A percentile compares a stretch with the other conserved stretches of the same genome.
phyloP scores from a whole-genome alignment of 2,888 invertebrate species.

The Scrobipalpa costella region DNA sequence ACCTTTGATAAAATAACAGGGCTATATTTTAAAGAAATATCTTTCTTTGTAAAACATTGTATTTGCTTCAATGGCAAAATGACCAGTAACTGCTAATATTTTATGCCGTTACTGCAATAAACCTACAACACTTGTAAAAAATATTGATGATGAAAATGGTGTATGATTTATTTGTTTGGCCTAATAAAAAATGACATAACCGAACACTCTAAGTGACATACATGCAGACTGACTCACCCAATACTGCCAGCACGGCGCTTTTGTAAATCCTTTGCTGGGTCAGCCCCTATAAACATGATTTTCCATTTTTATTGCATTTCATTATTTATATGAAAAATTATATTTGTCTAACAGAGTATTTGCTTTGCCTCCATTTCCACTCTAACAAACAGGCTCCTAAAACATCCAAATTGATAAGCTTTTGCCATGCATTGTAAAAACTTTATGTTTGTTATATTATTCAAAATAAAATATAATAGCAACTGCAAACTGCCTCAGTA shows the following conservation, averaged over 20 bases:
- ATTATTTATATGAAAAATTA: conserved; percentile 2
- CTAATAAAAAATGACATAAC: conserved; percentile 8
- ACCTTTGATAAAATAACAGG: conserved; percentile 18
- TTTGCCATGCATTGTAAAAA: not conserved
- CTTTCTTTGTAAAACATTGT: not conserved
- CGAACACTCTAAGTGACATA: conserved; percentile 11
- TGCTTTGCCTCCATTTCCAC: not conserved
- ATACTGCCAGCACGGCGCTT: conserved; percentile 90
- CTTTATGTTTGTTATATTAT: not conserved
- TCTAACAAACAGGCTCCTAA: not conserved
- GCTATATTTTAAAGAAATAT: not conserved
- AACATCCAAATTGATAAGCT: not conserved
- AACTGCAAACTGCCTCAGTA: not conserved
- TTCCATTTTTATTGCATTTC: conserved; percentile 16
- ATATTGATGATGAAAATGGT: not conserved
- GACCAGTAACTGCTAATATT: not conserved
- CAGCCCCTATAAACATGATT: conserved; percentile 83
- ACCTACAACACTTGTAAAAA: not conserved
- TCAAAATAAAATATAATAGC: not conserved
- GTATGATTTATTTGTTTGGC: not conserved
- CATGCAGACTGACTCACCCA: conserved; percentile 82
- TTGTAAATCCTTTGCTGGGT: conserved; percentile 89
- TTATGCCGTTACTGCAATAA: not conserved
- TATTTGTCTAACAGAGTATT: not conserved
- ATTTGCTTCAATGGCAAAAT: not conserved